Base-by-base conservation (phyloP, 37 sponge, comb jelly and placozoan genomes). In the Beroe ovata region DNA sequence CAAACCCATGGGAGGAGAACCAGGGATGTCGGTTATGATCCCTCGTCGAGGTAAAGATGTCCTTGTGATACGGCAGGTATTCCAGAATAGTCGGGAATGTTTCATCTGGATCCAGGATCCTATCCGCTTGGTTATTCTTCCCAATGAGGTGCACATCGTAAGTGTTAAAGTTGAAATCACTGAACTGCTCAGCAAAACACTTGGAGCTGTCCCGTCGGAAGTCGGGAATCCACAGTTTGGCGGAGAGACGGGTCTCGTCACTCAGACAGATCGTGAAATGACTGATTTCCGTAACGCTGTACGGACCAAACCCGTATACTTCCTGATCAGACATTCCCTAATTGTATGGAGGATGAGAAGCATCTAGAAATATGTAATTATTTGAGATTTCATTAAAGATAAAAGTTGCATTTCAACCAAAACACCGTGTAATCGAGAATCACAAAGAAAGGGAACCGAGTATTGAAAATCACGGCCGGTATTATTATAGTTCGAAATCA, bases 1-100 rank as follows among this genome's bases (percentile, higher is more conserved):
- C 84, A 19, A 77, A 77, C n/a, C 84, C 84, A 58, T 77, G 84
- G 28, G 84, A 77, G 47, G 84, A 25, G 21, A 77, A 77, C 84
- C 84, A 77, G 47, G 84, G 84, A 35, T 77, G 84, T 23, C 84
- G 34, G 47, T 39, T 42, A 29, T 77, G 32, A 29, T 77, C 84
- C 54, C 84, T 11, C 1, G 47, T 8, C 3, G 84, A 42, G 6
- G 84, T 77, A 23, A 26, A 23, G 22, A 77, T 77, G 47, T 77
- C 84, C 84, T 77, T 77, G 84, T 77, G 38, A 29, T 77, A 77
- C 22, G 84, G 84, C 54, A 77, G 42, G 21, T 77, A 77, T 25
- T 77, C 84, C 84, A 77, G 84, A 54, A 77, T 77, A 4, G 25
- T 54, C n/a, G 84, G 84, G 84, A 77, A 77, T 14, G 16, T 77